These are phyloP conservation scores for Cyprinella venusta DNA, from an alignment of 2,797 vertebrate species.

Conservation along the genomic window DNA sequence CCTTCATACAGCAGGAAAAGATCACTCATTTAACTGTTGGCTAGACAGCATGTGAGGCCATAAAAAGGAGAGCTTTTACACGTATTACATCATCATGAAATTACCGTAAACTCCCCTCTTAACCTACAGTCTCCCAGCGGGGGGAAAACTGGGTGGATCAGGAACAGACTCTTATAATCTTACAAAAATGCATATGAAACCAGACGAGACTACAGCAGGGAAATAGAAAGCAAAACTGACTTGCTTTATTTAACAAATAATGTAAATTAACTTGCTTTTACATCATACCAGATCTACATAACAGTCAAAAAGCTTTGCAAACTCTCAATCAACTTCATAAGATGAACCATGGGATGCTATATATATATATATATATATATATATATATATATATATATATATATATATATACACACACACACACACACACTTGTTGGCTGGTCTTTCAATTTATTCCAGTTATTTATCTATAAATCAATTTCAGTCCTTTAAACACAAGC, in stretches of 20 bases:
- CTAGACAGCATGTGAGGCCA: constrained; percentile 6
- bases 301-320: not conserved
- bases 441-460: not conserved
- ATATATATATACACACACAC: no score
- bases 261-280: not conserved
- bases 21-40: not conserved
- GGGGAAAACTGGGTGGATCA: constrained; percentile 18
- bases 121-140: constrained; percentile 3
- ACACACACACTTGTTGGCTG: not conserved
- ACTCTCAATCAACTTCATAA: not conserved
- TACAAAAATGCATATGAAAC: constrained; percentile 15
- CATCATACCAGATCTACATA: not conserved
- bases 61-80: not conserved
- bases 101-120: constrained; percentile 3
- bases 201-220: not conserved
- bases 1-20: not conserved
- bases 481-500: not conserved
- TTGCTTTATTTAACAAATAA: not conserved
- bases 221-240: constrained; percentile 1
- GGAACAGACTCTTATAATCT: not conserved
- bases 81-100: constrained; percentile 37
- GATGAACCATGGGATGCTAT: not conserved
- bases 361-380: no score
- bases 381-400: no score
- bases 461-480: not conserved